Evolutionary conservation across 2,797 vertebrate species (phyloP), one percentile per base, ranked within the genome.

Genomic region (Agapornis canus): DNA sequence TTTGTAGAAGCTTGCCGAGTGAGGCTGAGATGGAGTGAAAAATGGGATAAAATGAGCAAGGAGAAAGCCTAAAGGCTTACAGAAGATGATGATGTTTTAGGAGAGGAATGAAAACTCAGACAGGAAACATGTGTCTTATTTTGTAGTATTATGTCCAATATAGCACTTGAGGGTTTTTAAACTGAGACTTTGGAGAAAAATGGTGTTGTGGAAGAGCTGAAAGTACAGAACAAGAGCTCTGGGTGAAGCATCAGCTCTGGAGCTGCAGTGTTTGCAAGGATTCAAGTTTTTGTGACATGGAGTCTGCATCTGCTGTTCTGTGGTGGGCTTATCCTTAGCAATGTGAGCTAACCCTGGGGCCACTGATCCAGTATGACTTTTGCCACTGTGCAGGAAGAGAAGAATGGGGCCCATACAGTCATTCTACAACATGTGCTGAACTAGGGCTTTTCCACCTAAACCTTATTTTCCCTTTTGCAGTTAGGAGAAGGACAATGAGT

Each of bases 401-500:
- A 77, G 8, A 91, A 45, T 39, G 22, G 17, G 14, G 6, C 7
- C 16, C 20, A 16, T 60, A 18, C 5, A 39, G 6, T 32, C 9
- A 3, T 17, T 73, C 45, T 64, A 8, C 19, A 15, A 20, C 13
- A 39, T 21, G 42, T 71, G 80, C 27, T 65, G 23, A 77, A 61
- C 31, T 43, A 39, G 16, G 49, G 32, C 6, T 73, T 83, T 95
- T 93, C 35, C 68, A 22, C 26, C 37, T 72, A 32, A 49, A 86
- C n/a, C 10, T 40, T 66, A 11, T 59, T 89, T 84, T 70, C 64
- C 6, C 31, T 52, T 45, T 94, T 49, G 43, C 52, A 66, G 3
- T 76, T 89, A 54, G 39, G 57, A 70, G 75, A 93, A 97, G 76
- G 94, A 83, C 75, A 78, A 81, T 86, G 63, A 73, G 43, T 83